These are phyloP conservation scores for Pharmacophagus antenor DNA, from an alignment of 2,888 invertebrate species.

Conservation along the genomic window DNA sequence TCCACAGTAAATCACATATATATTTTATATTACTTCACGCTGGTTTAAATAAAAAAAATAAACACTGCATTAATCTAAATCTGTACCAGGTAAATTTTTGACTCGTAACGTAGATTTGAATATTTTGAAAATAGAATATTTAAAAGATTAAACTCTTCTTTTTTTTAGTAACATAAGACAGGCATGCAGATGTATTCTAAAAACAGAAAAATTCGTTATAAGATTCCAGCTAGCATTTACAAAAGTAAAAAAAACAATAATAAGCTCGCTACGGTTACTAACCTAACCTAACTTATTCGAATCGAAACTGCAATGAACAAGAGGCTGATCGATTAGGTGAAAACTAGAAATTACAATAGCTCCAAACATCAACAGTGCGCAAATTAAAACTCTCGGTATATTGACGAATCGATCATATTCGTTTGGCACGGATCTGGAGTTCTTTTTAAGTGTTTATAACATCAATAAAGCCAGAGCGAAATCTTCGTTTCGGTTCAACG, in stretches of 20 bases:
- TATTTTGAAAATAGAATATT: no score
- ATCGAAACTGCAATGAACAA: constrained; percentile 24
- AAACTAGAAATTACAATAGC: constrained; percentile 42
- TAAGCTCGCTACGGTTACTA: constrained; percentile 17
- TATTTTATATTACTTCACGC: not conserved
- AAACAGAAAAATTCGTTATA: not conserved
- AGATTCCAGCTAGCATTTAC: not conserved
- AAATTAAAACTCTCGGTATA: constrained; percentile 3
- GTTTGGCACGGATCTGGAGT: constrained; percentile 38
- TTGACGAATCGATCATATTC: constrained; percentile 37
- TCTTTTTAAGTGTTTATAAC: constrained; percentile 5
- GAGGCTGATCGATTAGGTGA: constrained; percentile 38
- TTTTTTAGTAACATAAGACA: not conserved
- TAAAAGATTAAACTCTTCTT: no score
- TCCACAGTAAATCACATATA: constrained; percentile 29
- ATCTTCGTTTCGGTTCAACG: constrained; percentile 22
- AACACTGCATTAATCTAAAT: not conserved
- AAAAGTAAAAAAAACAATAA: not conserved
- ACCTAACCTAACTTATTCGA: constrained; percentile 30
- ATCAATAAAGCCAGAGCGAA: constrained; percentile 7
- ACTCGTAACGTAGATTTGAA: no score
- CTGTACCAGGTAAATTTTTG: not conserved
- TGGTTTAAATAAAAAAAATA: not conserved
- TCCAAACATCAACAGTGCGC: constrained; percentile 1
- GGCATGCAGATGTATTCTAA: not conserved